These are phyloP conservation scores for Malurus splendens DNA, from an alignment of 2,797 vertebrate genomes.

Conservation along the genomic window DNA sequence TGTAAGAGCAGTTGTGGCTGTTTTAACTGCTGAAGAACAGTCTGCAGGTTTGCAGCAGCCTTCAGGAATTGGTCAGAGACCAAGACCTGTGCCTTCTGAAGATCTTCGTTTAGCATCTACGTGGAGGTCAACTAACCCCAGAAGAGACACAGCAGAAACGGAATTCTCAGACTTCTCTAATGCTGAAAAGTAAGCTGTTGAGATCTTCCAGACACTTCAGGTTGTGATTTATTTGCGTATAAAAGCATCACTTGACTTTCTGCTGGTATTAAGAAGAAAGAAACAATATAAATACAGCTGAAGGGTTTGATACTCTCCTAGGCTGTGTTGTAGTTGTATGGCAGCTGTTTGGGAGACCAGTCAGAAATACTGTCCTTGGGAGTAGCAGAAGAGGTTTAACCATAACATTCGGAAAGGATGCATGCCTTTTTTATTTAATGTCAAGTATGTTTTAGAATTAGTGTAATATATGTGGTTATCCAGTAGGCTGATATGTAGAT, in stretches of 20 bases:
- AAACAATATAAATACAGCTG: background rate
- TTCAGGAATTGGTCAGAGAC: constrained; percentile 91
- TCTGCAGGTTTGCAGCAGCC: constrained; percentile 85
- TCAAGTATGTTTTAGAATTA: background rate
- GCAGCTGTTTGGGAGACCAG: background rate
- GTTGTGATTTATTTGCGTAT: background rate
- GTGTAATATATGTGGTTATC: background rate
- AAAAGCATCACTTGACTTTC: background rate
- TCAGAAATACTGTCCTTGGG: background rate
- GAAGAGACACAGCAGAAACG: constrained; percentile 62
- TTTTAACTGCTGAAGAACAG: constrained; percentile 85
- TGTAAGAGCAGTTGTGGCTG: constrained; percentile 79
- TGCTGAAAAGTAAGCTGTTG: constrained; percentile 70
- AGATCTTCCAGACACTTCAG: background rate
- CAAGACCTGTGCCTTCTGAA: constrained; percentile 77
- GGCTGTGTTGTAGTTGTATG: background rate
- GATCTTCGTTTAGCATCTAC: constrained; percentile 65
- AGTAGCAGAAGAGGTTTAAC: background rate
- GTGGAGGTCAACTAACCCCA: constrained; percentile 66
- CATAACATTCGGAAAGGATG: background rate
- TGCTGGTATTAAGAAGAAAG: background rate
- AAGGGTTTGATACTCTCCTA: background rate
- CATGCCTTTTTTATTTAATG: background rate
- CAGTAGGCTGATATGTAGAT: background rate
- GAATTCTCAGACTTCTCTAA: constrained; percentile 58